phyloP scores from a whole-genome alignment of 2,888 invertebrate genomes.

The Magallana nippona region DNA sequence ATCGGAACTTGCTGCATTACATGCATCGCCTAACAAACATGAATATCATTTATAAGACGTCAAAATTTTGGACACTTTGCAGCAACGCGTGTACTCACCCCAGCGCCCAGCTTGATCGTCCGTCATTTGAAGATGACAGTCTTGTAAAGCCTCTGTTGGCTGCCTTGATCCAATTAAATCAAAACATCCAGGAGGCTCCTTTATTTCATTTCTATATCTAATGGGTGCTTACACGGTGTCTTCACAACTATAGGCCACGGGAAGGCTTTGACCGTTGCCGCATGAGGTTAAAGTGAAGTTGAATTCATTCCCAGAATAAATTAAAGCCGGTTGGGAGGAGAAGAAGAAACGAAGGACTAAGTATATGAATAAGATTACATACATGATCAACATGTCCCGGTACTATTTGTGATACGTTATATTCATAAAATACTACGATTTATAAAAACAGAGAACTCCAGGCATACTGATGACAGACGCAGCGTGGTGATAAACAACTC shows the following conservation, averaged over 20 bases:
- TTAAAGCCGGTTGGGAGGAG: slow-evolving; percentile 8
- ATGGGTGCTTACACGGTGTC: slow-evolving; percentile 9
- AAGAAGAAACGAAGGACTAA: slow-evolving; percentile 6
- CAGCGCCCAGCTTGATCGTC: neutral
- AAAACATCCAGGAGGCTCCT: neutral
- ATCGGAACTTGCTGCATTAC: too few species aligned
- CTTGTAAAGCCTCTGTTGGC: neutral
- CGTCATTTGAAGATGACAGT: neutral
- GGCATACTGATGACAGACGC: too few species aligned
- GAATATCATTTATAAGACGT: neutral
- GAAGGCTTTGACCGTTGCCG: slow-evolving; percentile 5
- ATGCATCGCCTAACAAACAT: too few species aligned
- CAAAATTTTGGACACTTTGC: neutral
- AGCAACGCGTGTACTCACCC: neutral
- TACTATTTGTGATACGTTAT: too few species aligned
- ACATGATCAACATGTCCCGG: too few species aligned
- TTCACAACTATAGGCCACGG: neutral
- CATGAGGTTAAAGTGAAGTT: neutral
- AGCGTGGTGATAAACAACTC: too few species aligned
- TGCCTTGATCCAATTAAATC: neutral
- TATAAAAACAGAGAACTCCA: too few species aligned
- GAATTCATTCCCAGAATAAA: slow-evolving; percentile 7
- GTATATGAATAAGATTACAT: neutral
- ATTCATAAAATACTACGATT: too few species aligned
- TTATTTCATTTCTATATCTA: neutral